Conservation (phyloP, 2,113 vertebrate genomes). For the Mastomys coucha region DNA sequence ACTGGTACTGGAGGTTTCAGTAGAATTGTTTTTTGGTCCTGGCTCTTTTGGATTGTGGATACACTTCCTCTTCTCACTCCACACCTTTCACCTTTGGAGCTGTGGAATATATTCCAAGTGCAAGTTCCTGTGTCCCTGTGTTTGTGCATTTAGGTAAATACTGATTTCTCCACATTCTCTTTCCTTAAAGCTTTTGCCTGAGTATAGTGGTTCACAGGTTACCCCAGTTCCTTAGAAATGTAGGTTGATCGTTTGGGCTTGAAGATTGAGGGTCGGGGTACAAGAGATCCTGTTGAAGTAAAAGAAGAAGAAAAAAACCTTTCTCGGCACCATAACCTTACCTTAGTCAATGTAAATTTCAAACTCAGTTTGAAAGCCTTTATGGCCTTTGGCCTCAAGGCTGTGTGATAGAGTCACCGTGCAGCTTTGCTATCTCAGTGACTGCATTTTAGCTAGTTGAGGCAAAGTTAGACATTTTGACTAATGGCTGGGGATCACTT, state of each 20-base stretch:
- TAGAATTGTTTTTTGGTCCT: slow-evolving; percentile 53
- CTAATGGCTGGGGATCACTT: slow-evolving; percentile 14
- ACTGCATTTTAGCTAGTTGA: neutral
- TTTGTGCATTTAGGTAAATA: slow-evolving; percentile 36
- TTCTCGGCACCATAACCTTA: neutral
- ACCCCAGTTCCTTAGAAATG: neutral
- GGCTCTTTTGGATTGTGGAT: slow-evolving; percentile 47
- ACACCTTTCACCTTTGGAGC: neutral
- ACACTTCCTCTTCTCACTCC: neutral
- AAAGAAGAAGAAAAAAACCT: neutral
- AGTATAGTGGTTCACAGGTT: neutral
- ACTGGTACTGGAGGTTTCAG: neutral
- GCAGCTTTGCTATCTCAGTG: slow-evolving; percentile 33
- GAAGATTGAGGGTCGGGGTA: neutral
- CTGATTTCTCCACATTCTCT: slow-evolving; percentile 33
- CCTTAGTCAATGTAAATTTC: neutral
- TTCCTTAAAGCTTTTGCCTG: slow-evolving; percentile 10
- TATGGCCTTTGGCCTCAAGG: neutral
- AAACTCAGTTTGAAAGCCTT: neutral
- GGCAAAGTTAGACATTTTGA: neutral
- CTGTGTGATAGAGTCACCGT: neutral
- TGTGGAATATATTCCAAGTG: neutral
- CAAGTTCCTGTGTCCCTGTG: neutral
- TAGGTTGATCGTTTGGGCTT: neutral
- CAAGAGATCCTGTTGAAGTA: neutral